Evolutionary conservation across 1,140 invertebrate species (phyloP).

Genomic region (Listronotus oregonensis): DNA sequence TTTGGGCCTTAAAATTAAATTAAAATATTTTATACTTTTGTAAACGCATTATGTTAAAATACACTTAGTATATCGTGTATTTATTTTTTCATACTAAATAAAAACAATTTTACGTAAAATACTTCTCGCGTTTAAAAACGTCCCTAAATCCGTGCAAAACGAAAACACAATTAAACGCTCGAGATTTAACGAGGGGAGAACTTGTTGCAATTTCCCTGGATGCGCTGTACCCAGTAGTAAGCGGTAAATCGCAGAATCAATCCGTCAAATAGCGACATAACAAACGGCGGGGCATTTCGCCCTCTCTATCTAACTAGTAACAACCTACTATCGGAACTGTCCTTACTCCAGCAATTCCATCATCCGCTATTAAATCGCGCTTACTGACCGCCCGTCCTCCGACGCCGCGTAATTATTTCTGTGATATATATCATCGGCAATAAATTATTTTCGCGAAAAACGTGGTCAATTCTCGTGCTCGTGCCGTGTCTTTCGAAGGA

Average conservation of each 20-base stretch:
- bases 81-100: too few relatives aligned
- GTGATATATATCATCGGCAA: conserved; percentile 17
- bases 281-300: conserved; percentile 40
- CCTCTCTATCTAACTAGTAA: conserved; percentile 44
- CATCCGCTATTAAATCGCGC: conserved; percentile 35
- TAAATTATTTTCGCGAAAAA: conserved; percentile 18
- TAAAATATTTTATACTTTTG: too few relatives aligned
- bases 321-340: conserved; percentile 40
- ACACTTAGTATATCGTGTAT: too few relatives aligned
- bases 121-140: too few relatives aligned
- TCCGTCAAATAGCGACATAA: conserved; percentile 44
- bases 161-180: conserved; percentile 31
- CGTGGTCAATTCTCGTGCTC: background rate
- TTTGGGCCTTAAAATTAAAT: too few relatives aligned
- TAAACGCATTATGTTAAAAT: too few relatives aligned
- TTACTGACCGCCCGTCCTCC: conserved; percentile 1
- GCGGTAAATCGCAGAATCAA: conserved; percentile 44
- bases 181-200: conserved; percentile 21
- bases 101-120: too few relatives aligned
- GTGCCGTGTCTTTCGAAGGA: conserved; percentile 18
- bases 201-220: conserved; percentile 39
- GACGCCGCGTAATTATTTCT: conserved; percentile 17
- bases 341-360: conserved; percentile 37
- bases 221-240: conserved; percentile 35
- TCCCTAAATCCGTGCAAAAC: conserved; percentile 17